A percentile compares a stretch with the other conserved stretches of the same genome.
Evolutionary conservation across 2,797 vertebrate genomes (phyloP).

Genomic region (Prionace glauca): DNA sequence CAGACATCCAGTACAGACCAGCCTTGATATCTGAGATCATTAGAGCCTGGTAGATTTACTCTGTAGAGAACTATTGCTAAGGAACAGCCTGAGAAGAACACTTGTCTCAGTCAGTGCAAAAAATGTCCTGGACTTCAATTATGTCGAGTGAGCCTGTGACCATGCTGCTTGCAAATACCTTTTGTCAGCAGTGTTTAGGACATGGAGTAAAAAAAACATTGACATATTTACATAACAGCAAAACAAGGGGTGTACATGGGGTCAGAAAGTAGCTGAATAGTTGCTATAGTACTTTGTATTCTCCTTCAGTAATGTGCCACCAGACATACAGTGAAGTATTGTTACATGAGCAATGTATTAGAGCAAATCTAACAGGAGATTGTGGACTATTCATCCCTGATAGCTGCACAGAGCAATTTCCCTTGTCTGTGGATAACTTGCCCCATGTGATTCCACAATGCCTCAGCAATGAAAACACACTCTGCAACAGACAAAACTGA

Average conservation of each 20-base stretch:
- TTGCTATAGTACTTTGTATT: neutral
- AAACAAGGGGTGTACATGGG: neutral
- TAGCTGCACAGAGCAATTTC: neutral
- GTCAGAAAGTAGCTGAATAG: neutral
- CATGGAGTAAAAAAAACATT: neutral
- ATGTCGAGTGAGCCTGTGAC: neutral
- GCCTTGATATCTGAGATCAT: neutral
- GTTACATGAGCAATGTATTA: neutral
- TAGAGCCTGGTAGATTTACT: neutral
- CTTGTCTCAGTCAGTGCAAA: neutral
- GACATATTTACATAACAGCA: neutral
- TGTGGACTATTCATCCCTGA: neutral
- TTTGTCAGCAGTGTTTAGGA: neutral
- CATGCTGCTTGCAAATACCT: neutral
- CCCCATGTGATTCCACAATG: neutral
- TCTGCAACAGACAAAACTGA: neutral
- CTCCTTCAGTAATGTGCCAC: neutral
- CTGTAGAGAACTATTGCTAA: neutral
- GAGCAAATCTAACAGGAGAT: neutral
- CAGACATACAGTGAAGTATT: neutral
- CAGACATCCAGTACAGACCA: neutral
- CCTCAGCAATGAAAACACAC: neutral
- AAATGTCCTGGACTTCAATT: neutral
- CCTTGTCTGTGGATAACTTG: neutral
- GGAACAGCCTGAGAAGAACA: neutral